These are phyloP conservation scores for Pao palembangensis DNA, from an alignment of 2,113 vertebrate genomes.

Conservation along the genomic window DNA sequence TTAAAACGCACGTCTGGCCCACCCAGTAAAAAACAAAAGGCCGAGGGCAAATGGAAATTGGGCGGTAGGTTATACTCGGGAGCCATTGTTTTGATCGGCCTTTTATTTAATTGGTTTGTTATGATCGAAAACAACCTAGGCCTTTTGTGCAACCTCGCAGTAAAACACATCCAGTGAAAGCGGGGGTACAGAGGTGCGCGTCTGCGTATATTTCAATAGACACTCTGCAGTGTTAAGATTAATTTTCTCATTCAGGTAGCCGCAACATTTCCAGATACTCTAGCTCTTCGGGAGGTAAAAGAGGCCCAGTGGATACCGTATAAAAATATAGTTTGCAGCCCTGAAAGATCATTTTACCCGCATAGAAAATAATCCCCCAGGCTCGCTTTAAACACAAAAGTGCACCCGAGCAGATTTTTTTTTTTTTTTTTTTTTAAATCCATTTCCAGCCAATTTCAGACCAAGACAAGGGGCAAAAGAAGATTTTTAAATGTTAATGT, in stretches of 20 bases:
- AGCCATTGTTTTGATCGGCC: constrained; percentile 43
- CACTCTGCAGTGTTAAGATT: not conserved
- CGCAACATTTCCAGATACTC: constrained; percentile 31
- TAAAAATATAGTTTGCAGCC: constrained; percentile 16
- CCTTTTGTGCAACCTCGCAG: constrained; percentile 53
- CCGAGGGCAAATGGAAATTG: constrained; percentile 32
- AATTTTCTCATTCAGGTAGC: not conserved
- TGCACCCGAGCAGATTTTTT: constrained; percentile 11
- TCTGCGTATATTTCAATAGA: not conserved
- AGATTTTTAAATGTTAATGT: constrained; percentile 81
- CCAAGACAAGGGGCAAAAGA: constrained; percentile 22
- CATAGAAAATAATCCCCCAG: not conserved
- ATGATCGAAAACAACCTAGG: constrained; percentile 49
- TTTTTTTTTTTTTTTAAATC: not conserved
- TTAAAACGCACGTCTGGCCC: constrained; percentile 11
- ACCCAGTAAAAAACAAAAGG: not conserved
- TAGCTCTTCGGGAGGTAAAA: constrained; percentile 36
- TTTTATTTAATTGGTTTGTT: constrained; percentile 57
- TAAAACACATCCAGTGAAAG: constrained; percentile 48
- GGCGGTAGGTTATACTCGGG: constrained; percentile 39
- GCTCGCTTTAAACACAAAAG: constrained; percentile 26
- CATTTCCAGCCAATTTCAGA: constrained; percentile 22
- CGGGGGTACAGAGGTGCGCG: constrained; percentile 28
- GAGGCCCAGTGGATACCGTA: constrained; percentile 35
- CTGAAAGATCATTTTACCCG: constrained; percentile 8